Conservation (phyloP, 2,888 invertebrate species). For the Nephrotoma flavescens region DNA sequence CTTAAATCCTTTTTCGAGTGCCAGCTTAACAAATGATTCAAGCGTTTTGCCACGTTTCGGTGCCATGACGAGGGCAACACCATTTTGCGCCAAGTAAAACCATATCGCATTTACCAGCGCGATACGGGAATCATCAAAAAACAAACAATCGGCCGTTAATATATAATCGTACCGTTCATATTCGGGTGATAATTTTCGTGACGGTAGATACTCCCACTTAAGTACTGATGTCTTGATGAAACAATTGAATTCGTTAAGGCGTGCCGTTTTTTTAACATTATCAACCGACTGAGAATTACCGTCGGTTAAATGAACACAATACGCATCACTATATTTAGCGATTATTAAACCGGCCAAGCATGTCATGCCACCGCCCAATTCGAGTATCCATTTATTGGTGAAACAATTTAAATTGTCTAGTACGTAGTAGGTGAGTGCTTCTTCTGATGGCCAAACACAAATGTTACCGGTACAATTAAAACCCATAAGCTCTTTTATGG, state of each 20-base stretch:
- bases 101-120: constrained; percentile 53
- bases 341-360: constrained; percentile 62
- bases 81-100: constrained; percentile 42
- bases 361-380: constrained; percentile 75
- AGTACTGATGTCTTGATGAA: constrained; percentile 38
- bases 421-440: constrained; percentile 53
- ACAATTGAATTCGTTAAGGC: constrained; percentile 44
- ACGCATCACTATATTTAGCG: constrained; percentile 49
- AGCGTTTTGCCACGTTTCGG: constrained; percentile 59
- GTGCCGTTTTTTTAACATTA: constrained; percentile 51
- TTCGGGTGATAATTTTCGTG: constrained; percentile 23
- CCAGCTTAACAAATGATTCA: constrained; percentile 48
- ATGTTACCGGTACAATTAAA: constrained; percentile 71
- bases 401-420: constrained; percentile 49
- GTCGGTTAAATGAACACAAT: constrained; percentile 55
- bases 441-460: constrained; percentile 68
- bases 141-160: constrained; percentile 64
- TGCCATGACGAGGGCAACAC: constrained; percentile 59
- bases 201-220: constrained; percentile 36
- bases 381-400: constrained; percentile 51
- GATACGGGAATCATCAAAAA: constrained; percentile 56
- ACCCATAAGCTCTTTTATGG: constrained; percentile 58
- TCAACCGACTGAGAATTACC: constrained; percentile 62
- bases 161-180: constrained; percentile 49
- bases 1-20: constrained; percentile 40